Conservation (phyloP, 1,140 invertebrate species). For the Procambarus clarkii region DNA sequence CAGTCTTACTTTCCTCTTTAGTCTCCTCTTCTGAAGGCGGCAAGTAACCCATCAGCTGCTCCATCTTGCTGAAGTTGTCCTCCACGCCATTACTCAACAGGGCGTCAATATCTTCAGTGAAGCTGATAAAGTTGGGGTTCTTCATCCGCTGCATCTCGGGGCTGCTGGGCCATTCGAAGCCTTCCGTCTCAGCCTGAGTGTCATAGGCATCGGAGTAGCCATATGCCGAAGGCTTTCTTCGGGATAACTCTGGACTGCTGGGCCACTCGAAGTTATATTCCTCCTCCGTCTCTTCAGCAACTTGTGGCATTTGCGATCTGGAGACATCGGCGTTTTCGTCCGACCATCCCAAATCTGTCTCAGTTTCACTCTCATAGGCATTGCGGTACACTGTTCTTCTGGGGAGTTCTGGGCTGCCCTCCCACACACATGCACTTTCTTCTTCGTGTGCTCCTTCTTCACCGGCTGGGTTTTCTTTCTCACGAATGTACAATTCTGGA, state of each 20-base stretch:
- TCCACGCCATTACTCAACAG: slow-evolving; percentile 38
- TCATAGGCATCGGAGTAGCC: slow-evolving; percentile 61
- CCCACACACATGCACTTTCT: slow-evolving; percentile 22
- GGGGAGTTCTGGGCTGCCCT: slow-evolving; percentile 55
- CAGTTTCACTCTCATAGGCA: slow-evolving; percentile 52
- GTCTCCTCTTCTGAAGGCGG: slow-evolving; percentile 13
- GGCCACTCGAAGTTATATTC: slow-evolving; percentile 70
- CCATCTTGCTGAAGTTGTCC: slow-evolving; percentile 67
- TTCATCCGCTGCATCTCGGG: slow-evolving; percentile 67
- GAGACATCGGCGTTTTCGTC: slow-evolving; percentile 34
- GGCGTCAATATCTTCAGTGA: slow-evolving; percentile 68
- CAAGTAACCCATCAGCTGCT: slow-evolving; percentile 61
- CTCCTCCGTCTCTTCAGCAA: slow-evolving; percentile 58
- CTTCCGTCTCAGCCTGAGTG: slow-evolving; percentile 67
- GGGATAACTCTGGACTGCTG: slow-evolving; percentile 63
- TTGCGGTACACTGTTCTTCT: slow-evolving; percentile 11
- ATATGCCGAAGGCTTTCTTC: slow-evolving; percentile 8
- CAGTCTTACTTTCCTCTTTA: not conserved
- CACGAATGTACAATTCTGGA: not conserved
- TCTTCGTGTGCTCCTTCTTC: not conserved
- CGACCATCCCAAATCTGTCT: slow-evolving; percentile 48
- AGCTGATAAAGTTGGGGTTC: slow-evolving; percentile 68
- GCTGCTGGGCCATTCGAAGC: slow-evolving; percentile 70
- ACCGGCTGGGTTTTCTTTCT: slow-evolving; percentile 28
- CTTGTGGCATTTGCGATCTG: slow-evolving; percentile 25